These are phyloP conservation scores for Oryzias sinensis DNA, from an alignment of 2,797 vertebrate species.

Conservation along the genomic window DNA sequence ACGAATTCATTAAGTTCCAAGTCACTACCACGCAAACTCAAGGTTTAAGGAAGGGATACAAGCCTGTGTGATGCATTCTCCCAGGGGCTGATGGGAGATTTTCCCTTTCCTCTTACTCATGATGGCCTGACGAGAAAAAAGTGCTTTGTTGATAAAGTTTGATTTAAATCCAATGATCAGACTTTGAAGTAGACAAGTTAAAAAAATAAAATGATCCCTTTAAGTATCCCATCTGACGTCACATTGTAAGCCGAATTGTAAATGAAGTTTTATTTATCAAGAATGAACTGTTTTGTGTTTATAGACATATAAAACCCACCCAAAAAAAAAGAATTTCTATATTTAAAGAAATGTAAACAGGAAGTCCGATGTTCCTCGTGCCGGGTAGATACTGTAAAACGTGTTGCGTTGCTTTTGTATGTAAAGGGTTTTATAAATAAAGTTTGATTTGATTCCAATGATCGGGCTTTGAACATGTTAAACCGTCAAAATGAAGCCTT, in stretches of 20 bases:
- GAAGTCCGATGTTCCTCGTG: neutral
- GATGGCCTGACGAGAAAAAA: neutral
- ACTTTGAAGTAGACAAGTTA: no score
- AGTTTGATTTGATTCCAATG: no score
- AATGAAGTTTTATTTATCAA: accelerated
- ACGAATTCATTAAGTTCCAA: neutral
- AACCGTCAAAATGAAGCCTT: no score
- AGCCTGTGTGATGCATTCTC: slow-evolving; percentile 86
- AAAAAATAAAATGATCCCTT: no score
- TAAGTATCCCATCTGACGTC: no score
- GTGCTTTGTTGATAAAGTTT: no score
- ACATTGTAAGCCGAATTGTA: slow-evolving; percentile 15
- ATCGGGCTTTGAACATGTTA: no score
- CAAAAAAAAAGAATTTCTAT: accelerated
- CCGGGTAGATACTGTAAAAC: no score
- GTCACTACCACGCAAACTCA: neutral
- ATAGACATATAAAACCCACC: accelerated
- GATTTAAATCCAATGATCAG: no score
- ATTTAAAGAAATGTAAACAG: neutral
- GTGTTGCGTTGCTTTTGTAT: no score
- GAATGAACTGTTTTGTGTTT: neutral
- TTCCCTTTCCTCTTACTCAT: slow-evolving; percentile 86
- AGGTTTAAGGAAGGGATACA: slow-evolving; percentile 18
- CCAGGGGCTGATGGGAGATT: slow-evolving; percentile 55
- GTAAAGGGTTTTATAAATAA: no score